phyloP scores from a whole-genome alignment of 2,888 invertebrate species.

The Sepioteuthis lessoniana region DNA sequence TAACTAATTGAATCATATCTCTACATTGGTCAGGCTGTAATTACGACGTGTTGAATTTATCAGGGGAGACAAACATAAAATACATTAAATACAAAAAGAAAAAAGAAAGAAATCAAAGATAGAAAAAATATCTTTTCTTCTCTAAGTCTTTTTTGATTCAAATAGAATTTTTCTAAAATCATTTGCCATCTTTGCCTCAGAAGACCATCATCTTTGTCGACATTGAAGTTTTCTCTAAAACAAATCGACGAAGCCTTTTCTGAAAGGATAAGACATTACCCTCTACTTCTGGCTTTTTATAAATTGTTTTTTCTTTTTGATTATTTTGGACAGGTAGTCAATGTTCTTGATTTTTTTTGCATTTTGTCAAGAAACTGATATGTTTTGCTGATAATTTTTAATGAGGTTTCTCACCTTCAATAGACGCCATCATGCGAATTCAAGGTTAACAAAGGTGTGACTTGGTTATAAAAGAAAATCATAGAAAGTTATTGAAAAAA shows the following conservation, averaged over 20 bases:
- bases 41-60: conserved; percentile 14
- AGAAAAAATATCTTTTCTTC: not conserved
- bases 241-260: conserved; percentile 33
- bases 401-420: not conserved
- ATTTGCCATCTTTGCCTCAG: not conserved
- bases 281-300: no score
- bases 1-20: not conserved
- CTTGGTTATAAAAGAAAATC: conserved; percentile 6
- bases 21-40: not conserved
- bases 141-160: not conserved
- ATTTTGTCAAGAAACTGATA: not conserved
- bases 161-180: not conserved
- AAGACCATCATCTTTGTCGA: not conserved
- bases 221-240: not conserved
- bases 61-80: not conserved
- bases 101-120: not conserved
- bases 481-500: not conserved
- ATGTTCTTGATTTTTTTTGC: not conserved
- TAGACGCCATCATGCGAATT: not conserved
- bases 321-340: not conserved
- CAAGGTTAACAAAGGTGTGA: not conserved
- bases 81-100: not conserved
- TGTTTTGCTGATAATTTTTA: not conserved
- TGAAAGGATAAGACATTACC: conserved; percentile 17
- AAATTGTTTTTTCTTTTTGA: not conserved